A percentile compares a stretch with the other conserved stretches of the same genome.
These are phyloP conservation scores for Enteromius paludinosus DNA, from an alignment of 2,797 vertebrate species.

Conservation along the genomic window DNA sequence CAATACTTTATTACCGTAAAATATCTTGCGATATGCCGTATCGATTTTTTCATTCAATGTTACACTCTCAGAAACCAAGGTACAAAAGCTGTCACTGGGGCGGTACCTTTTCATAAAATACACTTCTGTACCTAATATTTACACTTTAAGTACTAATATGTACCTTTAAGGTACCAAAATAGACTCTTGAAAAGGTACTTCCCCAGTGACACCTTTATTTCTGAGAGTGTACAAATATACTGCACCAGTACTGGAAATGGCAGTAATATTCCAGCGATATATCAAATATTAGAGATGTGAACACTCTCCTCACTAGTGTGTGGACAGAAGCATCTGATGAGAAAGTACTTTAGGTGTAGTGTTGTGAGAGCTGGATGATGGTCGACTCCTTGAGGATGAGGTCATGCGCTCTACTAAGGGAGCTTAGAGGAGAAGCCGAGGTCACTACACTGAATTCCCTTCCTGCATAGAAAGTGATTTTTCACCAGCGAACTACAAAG, in stretches of 20 bases:
- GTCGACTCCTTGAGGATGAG: not conserved
- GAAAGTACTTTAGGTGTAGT: not conserved
- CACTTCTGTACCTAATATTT: too few relatives aligned
- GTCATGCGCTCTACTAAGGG: not conserved
- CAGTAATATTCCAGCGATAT: not conserved
- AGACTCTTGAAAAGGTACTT: too few relatives aligned
- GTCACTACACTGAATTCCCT: conserved; percentile 58
- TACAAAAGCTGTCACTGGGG: too few relatives aligned
- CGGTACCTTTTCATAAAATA: too few relatives aligned
- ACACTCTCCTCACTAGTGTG: not conserved
- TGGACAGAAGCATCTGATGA: not conserved
- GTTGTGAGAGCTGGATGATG: conserved; percentile 9
- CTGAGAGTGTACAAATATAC: too few relatives aligned
- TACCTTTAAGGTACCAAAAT: too few relatives aligned
- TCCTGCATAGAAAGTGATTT: conserved; percentile 59
- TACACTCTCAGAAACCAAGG: too few relatives aligned
- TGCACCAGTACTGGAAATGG: not conserved
- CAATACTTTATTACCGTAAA: not conserved
- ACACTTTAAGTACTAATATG: too few relatives aligned
- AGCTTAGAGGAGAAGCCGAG: conserved; percentile 9
- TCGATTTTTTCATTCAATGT: not conserved
- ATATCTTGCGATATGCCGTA: not conserved
- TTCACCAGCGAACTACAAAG: conserved; percentile 61
- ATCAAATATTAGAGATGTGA: not conserved
- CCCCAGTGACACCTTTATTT: too few relatives aligned